phyloP scores from a whole-genome alignment of 2,113 vertebrate species.

The Lepus europaeus region DNA sequence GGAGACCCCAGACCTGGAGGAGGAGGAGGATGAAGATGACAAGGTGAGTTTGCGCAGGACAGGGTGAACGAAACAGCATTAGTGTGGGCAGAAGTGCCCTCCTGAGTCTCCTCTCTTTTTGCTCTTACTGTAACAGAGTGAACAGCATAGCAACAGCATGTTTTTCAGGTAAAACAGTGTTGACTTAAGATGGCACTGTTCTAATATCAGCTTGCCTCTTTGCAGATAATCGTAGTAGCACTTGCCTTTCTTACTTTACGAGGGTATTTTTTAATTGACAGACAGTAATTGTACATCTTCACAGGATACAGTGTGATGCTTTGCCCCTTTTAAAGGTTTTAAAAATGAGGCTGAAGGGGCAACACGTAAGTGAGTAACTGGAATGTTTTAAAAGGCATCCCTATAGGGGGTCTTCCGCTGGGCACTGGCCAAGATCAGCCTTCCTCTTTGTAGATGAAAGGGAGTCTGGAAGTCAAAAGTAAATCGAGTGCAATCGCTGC shows the following conservation, averaged over 20 bases:
- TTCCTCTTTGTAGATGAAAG: not conserved
- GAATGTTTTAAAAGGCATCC: not conserved
- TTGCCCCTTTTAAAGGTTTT: not conserved
- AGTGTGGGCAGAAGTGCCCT: not conserved
- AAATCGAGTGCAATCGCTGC: not conserved
- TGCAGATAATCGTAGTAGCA: not conserved
- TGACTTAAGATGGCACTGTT: not conserved
- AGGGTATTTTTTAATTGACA: not conserved
- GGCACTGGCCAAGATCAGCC: not conserved
- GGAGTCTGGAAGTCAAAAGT: not conserved
- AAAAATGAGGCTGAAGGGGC: not conserved
- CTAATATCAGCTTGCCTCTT: not conserved
- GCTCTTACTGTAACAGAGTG: not conserved
- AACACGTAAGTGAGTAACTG: not conserved
- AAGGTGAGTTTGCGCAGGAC: conserved; percentile 90
- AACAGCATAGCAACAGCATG: not conserved
- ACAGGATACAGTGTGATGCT: too few relatives aligned
- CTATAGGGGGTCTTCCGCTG: not conserved
- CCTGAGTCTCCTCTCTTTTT: not conserved
- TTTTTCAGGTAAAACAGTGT: not conserved
- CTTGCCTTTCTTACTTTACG: not conserved
- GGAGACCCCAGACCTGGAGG: conserved; percentile 93
- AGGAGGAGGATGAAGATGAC: conserved; percentile 96
- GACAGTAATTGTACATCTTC: not conserved
- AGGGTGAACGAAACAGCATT: too few relatives aligned